Percentiles rank a stretch among this genome's conserved stretches.
Conservation (phyloP, 2,888 invertebrate genomes). For the Sycophila texana region DNA sequence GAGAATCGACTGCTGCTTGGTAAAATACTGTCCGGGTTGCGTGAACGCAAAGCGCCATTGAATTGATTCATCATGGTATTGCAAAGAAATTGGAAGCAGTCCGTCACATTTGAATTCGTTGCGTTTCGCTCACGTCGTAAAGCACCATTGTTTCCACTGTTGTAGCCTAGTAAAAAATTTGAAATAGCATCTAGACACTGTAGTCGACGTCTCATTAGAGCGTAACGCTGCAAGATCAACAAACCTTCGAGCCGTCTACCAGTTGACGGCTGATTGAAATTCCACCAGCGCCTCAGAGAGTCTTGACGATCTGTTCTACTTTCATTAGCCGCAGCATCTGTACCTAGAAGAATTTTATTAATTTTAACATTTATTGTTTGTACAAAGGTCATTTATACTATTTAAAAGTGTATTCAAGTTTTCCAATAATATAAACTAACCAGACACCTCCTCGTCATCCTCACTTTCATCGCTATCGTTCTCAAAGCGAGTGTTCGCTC, state of each 20-base stretch:
- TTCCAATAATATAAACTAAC: background rate
- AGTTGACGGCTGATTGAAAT: background rate
- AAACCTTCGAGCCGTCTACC: slow-evolving; percentile 1
- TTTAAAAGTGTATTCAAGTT: background rate
- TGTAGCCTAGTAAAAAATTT: too few relatives aligned
- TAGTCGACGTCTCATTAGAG: slow-evolving; percentile 19
- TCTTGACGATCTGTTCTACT: background rate
- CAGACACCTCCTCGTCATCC: slow-evolving; percentile 43
- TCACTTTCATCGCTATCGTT: slow-evolving; percentile 51
- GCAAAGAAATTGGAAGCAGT: too few relatives aligned
- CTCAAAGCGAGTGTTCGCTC: slow-evolving; percentile 26
- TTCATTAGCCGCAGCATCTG: slow-evolving; percentile 6
- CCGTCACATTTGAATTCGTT: too few relatives aligned
- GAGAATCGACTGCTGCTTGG: slow-evolving; percentile 3
- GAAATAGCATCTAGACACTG: background rate
- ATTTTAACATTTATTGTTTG: too few relatives aligned
- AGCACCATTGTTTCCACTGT: too few relatives aligned
- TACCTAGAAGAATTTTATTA: background rate
- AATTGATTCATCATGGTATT: too few relatives aligned
- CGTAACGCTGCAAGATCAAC: slow-evolving; percentile 27
- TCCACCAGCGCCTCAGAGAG: background rate
- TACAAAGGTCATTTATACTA: too few relatives aligned
- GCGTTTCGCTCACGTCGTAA: too few relatives aligned
- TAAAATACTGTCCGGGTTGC: background rate
- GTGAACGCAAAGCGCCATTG: too few relatives aligned